Percentiles rank a stretch among this genome's conserved stretches.
Evolutionary conservation across 2,113 vertebrate genomes (phyloP).

Genomic region (Probosciger aterrimus): DNA sequence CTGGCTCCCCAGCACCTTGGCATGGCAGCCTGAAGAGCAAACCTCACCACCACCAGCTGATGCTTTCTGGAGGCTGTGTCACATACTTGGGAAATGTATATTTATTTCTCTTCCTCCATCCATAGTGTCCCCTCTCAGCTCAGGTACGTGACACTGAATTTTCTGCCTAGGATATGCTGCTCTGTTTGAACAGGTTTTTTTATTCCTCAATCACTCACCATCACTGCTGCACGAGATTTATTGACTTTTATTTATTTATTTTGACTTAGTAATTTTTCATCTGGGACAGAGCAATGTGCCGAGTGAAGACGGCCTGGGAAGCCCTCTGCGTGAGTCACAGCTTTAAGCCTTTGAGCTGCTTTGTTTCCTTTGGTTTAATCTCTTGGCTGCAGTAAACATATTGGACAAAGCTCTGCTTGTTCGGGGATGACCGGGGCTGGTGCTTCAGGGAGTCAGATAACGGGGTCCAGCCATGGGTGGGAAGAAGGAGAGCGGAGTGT

Average conservation of each 20-base stretch:
- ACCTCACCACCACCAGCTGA: background rate
- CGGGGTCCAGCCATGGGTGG: background rate
- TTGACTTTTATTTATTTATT: constrained; percentile 70
- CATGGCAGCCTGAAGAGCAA: background rate
- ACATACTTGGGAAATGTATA: background rate
- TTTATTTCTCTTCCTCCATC: constrained; percentile 52
- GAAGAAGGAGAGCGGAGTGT: background rate
- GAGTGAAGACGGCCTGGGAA: constrained; percentile 48
- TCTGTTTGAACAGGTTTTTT: constrained; percentile 62
- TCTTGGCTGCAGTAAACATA: constrained; percentile 5
- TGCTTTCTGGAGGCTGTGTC: constrained; percentile 10
- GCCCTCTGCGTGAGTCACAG: constrained; percentile 1
- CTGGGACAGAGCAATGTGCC: constrained; percentile 20
- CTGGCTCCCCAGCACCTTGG: background rate
- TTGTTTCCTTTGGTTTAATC: constrained; percentile 57
- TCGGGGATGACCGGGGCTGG: background rate
- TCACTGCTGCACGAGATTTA: constrained; percentile 7
- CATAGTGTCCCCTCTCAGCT: constrained; percentile 9
- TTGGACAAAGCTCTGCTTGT: constrained; percentile 52
- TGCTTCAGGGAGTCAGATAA: background rate
- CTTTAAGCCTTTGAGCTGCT: constrained; percentile 36
- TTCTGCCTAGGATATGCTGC: background rate
- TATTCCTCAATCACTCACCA: constrained; percentile 58
- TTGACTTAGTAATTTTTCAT: constrained; percentile 38
- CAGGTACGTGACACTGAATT: constrained; percentile 4